Evolutionary conservation across 1,140 invertebrate species (phyloP).

Genomic region (Bombus soroeensis): DNA sequence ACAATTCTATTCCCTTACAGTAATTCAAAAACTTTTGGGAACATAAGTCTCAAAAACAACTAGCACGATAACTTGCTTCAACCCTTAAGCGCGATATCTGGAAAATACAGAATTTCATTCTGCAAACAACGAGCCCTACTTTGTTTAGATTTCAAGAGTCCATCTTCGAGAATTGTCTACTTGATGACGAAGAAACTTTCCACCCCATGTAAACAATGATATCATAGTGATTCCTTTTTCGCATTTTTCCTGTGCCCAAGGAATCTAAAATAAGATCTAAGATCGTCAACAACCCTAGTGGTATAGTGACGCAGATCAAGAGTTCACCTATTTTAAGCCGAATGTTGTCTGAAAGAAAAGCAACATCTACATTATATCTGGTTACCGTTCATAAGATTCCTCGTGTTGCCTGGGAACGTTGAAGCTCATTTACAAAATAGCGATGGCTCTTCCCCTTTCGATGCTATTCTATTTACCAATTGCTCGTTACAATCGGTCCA

Average conservation of each 20-base stretch:
- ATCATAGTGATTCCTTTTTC: neutral
- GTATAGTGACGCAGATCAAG: neutral
- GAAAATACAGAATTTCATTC: neutral
- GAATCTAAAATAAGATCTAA: constrained; percentile 25
- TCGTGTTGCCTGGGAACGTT: neutral
- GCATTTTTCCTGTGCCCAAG: neutral
- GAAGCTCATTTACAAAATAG: neutral
- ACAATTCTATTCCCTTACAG: neutral
- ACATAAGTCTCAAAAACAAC: neutral
- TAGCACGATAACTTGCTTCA: neutral
- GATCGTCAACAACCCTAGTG: neutral
- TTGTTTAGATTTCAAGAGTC: neutral
- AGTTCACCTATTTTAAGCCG: constrained; percentile 28
- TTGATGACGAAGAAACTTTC: neutral
- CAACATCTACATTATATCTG: neutral
- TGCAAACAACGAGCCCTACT: neutral
- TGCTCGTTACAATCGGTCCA: neutral
- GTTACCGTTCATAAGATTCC: neutral
- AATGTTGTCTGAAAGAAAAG: neutral
- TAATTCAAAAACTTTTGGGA: neutral
- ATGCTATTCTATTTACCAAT: neutral
- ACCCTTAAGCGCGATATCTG: neutral
- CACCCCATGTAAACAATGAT: neutral
- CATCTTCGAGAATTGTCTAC: neutral
- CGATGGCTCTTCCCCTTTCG: neutral